These are phyloP conservation scores for Bufo bufo DNA, from an alignment of 2,113 vertebrate genomes.

Conservation along the genomic window DNA sequence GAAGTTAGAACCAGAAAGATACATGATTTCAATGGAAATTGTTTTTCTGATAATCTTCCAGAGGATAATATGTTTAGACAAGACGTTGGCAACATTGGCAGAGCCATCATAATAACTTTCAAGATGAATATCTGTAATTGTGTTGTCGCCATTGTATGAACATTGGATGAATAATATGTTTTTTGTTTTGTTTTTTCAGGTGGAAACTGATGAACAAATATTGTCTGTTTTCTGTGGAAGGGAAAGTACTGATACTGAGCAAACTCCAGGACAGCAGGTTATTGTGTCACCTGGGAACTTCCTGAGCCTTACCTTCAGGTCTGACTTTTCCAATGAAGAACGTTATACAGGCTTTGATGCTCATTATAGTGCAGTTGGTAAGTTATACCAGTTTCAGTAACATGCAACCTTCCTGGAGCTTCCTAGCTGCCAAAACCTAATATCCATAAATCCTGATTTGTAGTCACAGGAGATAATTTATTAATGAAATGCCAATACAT, in stretches of 20 bases:
- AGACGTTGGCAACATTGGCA: too few relatives aligned
- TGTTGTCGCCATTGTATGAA: background rate
- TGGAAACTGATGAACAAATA: slow-evolving; percentile 82
- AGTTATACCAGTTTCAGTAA: slow-evolving; percentile 61
- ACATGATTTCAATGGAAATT: too few relatives aligned
- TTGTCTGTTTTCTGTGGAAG: slow-evolving; percentile 87
- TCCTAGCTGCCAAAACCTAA: background rate
- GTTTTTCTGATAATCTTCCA: too few relatives aligned
- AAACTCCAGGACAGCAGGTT: slow-evolving; percentile 77
- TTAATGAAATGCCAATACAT: background rate
- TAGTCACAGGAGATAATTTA: background rate
- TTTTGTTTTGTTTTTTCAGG: slow-evolving; percentile 65
- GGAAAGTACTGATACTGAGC: slow-evolving; percentile 88
- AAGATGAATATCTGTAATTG: too few relatives aligned
- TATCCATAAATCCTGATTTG: background rate
- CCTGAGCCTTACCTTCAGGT: slow-evolving; percentile 83
- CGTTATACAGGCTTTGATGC: slow-evolving; percentile 88
- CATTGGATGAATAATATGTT: background rate
- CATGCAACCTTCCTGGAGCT: background rate
- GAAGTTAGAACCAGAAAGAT: too few relatives aligned
- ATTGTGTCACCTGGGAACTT: slow-evolving; percentile 78
- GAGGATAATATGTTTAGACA: too few relatives aligned
- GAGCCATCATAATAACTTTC: too few relatives aligned
- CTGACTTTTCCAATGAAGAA: slow-evolving; percentile 95
- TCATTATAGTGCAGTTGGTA: slow-evolving; percentile 89